These are phyloP conservation scores for Ashinkailepas kermadecensis DNA, from an alignment of 2,888 invertebrate species.

Conservation along the genomic window DNA sequence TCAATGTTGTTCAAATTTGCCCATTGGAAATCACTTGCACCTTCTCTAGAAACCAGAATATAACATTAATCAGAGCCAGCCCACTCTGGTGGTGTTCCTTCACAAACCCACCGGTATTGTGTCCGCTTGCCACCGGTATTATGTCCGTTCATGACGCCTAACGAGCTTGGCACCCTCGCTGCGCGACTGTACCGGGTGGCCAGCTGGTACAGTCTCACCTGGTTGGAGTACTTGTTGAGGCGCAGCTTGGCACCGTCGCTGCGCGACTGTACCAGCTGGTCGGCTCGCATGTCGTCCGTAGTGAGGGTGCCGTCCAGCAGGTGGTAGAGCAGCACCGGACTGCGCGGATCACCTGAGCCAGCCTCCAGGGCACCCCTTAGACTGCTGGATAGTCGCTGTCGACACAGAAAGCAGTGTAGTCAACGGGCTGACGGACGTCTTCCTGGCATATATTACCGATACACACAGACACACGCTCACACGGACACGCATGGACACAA, in stretches of 20 bases:
- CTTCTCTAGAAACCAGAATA: too few relatives aligned
- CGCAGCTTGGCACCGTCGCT: constrained; percentile 41
- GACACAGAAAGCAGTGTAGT: neutral
- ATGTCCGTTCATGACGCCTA: too few relatives aligned
- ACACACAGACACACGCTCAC: too few relatives aligned
- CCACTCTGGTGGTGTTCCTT: too few relatives aligned
- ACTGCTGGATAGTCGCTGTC: constrained; percentile 36
- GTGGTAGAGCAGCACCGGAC: constrained; percentile 44
- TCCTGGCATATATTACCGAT: too few relatives aligned
- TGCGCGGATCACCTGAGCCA: constrained; percentile 36
- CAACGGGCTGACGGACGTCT: too few relatives aligned
- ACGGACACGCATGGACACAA: too few relatives aligned
- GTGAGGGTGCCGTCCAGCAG: constrained; percentile 43
- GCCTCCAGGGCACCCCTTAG: constrained; percentile 36
- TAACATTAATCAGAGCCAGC: too few relatives aligned
- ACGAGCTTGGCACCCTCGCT: constrained; percentile 41
- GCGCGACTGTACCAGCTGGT: constrained; percentile 43
- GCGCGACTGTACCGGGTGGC: constrained; percentile 43
- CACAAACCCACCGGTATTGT: too few relatives aligned
- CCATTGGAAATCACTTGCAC: too few relatives aligned
- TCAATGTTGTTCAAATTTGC: too few relatives aligned
- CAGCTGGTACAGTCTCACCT: constrained; percentile 43
- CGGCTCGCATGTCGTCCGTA: constrained; percentile 43
- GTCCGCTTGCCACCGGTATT: too few relatives aligned
- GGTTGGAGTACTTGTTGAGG: constrained; percentile 47